Conservation (phyloP, 1,140 invertebrate species). For the Hylyphantes graminicola region DNA sequence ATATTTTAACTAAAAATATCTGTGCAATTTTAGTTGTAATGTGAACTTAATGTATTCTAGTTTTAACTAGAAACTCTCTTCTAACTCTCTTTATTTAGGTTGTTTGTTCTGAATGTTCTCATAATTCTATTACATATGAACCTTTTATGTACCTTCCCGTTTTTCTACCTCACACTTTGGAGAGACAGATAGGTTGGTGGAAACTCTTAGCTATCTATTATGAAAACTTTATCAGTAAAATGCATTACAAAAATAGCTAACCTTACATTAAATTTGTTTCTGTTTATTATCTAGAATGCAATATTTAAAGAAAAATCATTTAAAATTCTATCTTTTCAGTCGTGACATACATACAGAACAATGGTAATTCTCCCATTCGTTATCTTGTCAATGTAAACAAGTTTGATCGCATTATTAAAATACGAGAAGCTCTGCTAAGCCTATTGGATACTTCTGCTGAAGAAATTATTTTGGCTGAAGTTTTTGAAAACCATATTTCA, state of each 20-base stretch:
- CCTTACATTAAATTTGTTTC: too few relatives aligned
- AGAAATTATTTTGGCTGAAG: slow-evolving; percentile 75
- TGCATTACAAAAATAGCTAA: too few relatives aligned
- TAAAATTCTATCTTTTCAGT: slow-evolving; percentile 66
- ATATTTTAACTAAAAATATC: not conserved
- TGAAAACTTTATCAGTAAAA: too few relatives aligned
- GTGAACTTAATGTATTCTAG: not conserved
- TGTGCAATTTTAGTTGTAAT: not conserved
- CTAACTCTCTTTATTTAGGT: slow-evolving; percentile 69
- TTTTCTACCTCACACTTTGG: slow-evolving; percentile 77
- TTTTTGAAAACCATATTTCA: slow-evolving; percentile 76
- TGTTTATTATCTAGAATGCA: not conserved
- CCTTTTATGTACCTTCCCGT: slow-evolving; percentile 82
- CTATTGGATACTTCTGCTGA: slow-evolving; percentile 64
- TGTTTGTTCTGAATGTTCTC: slow-evolving; percentile 76
- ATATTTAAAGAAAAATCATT: not conserved
- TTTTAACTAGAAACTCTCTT: not conserved
- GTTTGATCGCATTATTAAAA: slow-evolving; percentile 73
- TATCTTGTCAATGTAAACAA: slow-evolving; percentile 76
- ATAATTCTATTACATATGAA: slow-evolving; percentile 78
- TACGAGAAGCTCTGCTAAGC: slow-evolving; percentile 73
- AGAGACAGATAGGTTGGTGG: slow-evolving; percentile 73
- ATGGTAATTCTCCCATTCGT: slow-evolving; percentile 68
- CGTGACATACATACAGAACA: slow-evolving; percentile 74
- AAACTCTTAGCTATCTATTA: not conserved